These are phyloP conservation scores for Cottoperca gobio DNA, from an alignment of 2,797 vertebrate genomes.

Conservation along the genomic window DNA sequence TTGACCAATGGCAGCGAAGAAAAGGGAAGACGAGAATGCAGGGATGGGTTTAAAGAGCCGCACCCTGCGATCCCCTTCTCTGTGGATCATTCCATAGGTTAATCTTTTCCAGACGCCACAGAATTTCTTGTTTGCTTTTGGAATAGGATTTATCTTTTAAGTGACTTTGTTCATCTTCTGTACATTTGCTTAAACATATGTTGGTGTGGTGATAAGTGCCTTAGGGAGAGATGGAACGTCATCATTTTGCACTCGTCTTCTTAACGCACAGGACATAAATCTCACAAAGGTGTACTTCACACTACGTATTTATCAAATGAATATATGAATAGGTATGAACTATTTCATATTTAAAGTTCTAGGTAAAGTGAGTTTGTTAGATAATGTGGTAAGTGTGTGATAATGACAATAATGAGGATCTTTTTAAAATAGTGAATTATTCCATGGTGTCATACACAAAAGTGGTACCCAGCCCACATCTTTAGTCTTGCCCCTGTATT, in stretches of 20 bases:
- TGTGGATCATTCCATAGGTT: conserved; percentile 64
- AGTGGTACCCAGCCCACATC: neutral
- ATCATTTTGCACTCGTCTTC: neutral
- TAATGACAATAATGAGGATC: too few relatives aligned
- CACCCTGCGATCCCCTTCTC: conserved; percentile 65
- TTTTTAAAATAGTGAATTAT: neutral
- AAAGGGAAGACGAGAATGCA: conserved; percentile 65
- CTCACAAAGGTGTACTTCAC: neutral
- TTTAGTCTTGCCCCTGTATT: neutral
- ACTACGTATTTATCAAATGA: neutral
- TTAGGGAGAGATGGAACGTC: neutral
- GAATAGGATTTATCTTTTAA: neutral
- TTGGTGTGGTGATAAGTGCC: neutral
- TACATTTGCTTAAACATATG: neutral
- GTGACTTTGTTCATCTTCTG: neutral
- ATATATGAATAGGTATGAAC: neutral
- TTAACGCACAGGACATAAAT: neutral
- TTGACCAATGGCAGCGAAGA: conserved; percentile 54
- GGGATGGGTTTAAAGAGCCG: conserved; percentile 64
- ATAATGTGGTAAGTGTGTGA: neutral
- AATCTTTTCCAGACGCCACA: conserved; percentile 54
- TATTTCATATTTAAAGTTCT: neutral
- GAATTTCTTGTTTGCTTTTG: neutral
- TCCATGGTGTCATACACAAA: neutral
- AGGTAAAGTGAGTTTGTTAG: neutral